A percentile compares a stretch with the other conserved stretches of the same genome.
Conservation (phyloP, 2,888 invertebrate genomes). For the Phymatocera aterrima region DNA sequence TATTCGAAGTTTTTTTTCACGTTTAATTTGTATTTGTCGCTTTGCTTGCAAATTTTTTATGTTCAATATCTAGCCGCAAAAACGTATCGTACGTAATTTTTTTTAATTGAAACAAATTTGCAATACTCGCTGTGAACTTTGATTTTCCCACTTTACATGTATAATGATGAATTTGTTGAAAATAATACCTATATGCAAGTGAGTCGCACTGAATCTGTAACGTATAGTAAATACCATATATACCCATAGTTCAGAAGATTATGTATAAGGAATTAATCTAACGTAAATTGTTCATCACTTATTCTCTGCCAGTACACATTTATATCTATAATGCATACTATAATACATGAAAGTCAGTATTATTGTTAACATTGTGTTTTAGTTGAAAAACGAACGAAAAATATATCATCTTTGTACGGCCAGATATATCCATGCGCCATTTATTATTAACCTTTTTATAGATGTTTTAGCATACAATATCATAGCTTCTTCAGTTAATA, state of each 20-base stretch:
- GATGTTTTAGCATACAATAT: neutral
- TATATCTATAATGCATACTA: neutral
- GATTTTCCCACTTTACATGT: too few species aligned
- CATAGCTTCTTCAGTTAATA: too few species aligned
- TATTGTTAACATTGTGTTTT: constrained; percentile 38
- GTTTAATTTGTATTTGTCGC: neutral
- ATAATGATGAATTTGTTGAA: neutral
- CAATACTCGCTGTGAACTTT: too few species aligned
- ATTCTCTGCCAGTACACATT: constrained; percentile 28
- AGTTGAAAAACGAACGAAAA: constrained; percentile 12
- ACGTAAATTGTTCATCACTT: neutral
- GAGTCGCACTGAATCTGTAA: constrained; percentile 37
- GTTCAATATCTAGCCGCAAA: neutral
- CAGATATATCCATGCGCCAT: neutral
- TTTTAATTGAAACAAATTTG: too few species aligned
- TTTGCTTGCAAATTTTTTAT: neutral
- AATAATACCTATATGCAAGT: constrained; percentile 39
- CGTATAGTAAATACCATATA: neutral
- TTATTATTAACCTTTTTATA: constrained; percentile 5
- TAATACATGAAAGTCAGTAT: constrained; percentile 40
- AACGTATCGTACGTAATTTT: too few species aligned
- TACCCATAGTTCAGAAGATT: neutral
- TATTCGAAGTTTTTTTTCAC: neutral
- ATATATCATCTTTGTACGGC: constrained; percentile 43
- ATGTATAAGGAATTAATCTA: constrained; percentile 2